phyloP scores from a whole-genome alignment of 2,113 vertebrate genomes.

The Gopherus flavomarginatus region DNA sequence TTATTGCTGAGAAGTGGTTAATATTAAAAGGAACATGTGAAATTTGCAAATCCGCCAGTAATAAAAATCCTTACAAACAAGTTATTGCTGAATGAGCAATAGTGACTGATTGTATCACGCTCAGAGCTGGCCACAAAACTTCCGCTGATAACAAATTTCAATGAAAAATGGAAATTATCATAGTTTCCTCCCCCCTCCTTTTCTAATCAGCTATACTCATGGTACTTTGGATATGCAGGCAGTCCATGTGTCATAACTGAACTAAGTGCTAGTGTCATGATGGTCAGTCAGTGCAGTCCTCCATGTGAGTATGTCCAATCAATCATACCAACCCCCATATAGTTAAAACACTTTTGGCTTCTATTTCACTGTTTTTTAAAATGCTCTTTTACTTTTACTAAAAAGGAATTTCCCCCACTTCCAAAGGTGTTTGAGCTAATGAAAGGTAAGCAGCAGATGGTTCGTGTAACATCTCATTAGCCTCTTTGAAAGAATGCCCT shows the following conservation, averaged over 20 bases:
- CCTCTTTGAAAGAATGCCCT: slow-evolving; percentile 19
- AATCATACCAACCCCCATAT: rapidly evolving
- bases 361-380: background rate
- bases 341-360: background rate
- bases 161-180: background rate
- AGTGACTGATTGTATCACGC: background rate
- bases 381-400: slow-evolving; percentile 2
- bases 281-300: background rate
- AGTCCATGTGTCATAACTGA: background rate
- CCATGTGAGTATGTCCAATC: rapidly evolving
- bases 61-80: background rate
- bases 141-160: background rate
- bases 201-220: background rate
- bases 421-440: slow-evolving; percentile 10
- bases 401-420: slow-evolving; percentile 14
- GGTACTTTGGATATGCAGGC: background rate
- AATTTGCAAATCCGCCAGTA: background rate
- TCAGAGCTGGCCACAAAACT: background rate
- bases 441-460: slow-evolving; percentile 43
- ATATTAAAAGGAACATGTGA: background rate
- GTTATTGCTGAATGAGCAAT: background rate
- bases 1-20: background rate
- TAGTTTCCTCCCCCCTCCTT: background rate
- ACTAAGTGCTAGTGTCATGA: rapidly evolving
- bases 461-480: slow-evolving; percentile 25